Evolutionary conservation across 30 jellyfish, hydroid and myxozoan species (phyloP), one percentile per base, ranked within the genome.

Genomic region (Hydra vulgaris): DNA sequence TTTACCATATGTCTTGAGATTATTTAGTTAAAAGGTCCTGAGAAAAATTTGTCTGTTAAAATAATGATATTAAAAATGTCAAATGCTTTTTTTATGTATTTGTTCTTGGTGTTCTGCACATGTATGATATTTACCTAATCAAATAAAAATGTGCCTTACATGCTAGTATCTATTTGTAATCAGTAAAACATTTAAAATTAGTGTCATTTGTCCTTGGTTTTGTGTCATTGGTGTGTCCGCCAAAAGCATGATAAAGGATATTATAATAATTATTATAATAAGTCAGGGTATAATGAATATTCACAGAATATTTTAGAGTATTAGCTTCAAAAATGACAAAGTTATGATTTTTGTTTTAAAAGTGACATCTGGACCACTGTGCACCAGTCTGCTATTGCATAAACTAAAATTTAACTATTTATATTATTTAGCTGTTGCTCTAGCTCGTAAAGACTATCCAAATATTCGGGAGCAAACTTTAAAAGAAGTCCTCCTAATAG

Each of bases 401-500:
- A 21, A 8, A 70, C 17, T 70, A 70, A 8, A 21, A 8, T 12
- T 17, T 70, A 70, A 24, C 17, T 17, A 70, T 70, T 3, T 3
- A 3, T 12, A 40, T 40, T 40, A 40, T 40, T 40, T 40, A 40
- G 61, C 61, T 40, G 12, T 22, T 70, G 27, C 8, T 7, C 15
- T 21, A 70, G 17, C 76, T 70, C 76, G 1, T 70, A 21, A 0
- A 70, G 76, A 8, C 15, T 21, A 70, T 70, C 76, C 27, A 21
- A 70, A 70, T 0, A 16, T 21, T 24, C 12, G 8, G 12, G 61
- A 40, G 61, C 61, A 40, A 40, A 12, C 61, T 52, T 61, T 78
- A 1, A 56, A 78, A 8, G 70, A 78, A 23, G 80, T 66, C 19
- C 7, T 78, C 79, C 40, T 54, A 53, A 8, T 78, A 17, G 85